Evolutionary conservation across 2,888 invertebrate species (phyloP), one percentile per base, ranked within the genome.

Genomic region (Tetrapedia diversipes): DNA sequence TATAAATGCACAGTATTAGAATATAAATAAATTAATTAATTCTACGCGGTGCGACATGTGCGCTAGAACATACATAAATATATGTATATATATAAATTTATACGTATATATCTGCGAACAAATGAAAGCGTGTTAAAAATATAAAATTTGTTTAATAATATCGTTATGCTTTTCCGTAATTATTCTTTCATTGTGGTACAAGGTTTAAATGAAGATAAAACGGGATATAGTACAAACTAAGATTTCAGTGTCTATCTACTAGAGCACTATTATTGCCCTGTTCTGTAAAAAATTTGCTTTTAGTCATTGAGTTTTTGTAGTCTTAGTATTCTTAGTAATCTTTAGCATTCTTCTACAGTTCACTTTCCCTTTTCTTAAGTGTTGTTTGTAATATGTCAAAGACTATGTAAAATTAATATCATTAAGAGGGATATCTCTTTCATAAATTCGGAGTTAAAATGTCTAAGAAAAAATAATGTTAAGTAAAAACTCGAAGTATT

Each of bases 191-290:
- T 54, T 75, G 24, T 59, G 67, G 61, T 82, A 68, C 41, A 70
- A 75, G 54, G 43, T 63, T 39, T 39, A 24, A 68, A 68, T n/a
- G 29, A 53, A 63, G 19, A 39, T 16, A 61, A 63, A 39, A 32
- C 27, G 37, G 74, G 61, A 73, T 77, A n/a, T n/a, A 80, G 27
- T 74, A 39, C 49, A 57, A 79, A 57, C 69, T 74, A 76, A 76
- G 82, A 68, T 82, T 83, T 83, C 83, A 82, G 75, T 84, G 76
- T 54, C 57, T 47, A 65, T 32, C 24, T 43, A 37, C 10, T 16
- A 29, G 3, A 64, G 51, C 34, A 39, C 19, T 59, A 34, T 56
- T 32, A 59, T 51, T 57, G 39, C 34, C 51, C 16, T 45, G 43
- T 61, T 39, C 0, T 19, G 7, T 41, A 39, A 22, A 22, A 54